A percentile compares a stretch with the other conserved stretches of the same genome.
These are phyloP conservation scores for Eledona agricola DNA, from an alignment of 2,888 invertebrate species.

Conservation along the genomic window DNA sequence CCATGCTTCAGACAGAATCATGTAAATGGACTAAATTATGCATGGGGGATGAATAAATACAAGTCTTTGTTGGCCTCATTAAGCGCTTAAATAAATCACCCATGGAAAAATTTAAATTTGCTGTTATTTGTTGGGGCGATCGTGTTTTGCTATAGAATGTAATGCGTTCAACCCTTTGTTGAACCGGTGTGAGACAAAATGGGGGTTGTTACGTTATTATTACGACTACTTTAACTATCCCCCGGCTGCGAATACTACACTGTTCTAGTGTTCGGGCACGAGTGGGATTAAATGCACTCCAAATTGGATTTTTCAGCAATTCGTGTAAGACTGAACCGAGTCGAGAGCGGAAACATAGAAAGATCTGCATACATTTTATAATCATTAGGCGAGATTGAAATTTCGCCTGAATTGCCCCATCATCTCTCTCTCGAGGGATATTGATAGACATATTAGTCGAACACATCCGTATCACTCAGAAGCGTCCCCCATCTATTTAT, in stretches of 20 bases:
- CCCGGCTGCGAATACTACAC: too few relatives aligned
- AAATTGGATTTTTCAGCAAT: constrained; percentile 3
- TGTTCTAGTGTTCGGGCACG: neutral
- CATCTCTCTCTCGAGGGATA: too few relatives aligned
- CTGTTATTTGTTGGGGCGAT: too few relatives aligned
- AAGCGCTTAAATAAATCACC: constrained; percentile 24
- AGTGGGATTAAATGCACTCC: constrained; percentile 2
- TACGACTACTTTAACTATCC: too few relatives aligned
- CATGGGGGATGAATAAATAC: constrained; percentile 40
- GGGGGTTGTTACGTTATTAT: too few relatives aligned
- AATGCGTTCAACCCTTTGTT: too few relatives aligned
- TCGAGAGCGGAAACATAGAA: constrained; percentile 1
- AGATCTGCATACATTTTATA: constrained; percentile 7
- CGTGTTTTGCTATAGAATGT: too few relatives aligned
- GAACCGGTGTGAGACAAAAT: too few relatives aligned
- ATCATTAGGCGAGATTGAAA: constrained; percentile 7
- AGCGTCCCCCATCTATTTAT: constrained; percentile 8
- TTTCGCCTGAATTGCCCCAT: neutral
- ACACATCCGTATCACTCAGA: constrained; percentile 7
- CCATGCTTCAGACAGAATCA: constrained; percentile 31
- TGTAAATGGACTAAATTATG: constrained; percentile 38
- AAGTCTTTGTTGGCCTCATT: constrained; percentile 37
- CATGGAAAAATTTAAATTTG: too few relatives aligned
- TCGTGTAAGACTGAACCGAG: neutral
- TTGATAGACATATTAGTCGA: constrained; percentile 5